Percentiles rank a stretch among this genome's conserved stretches.
Conservation (phyloP, 2,888 invertebrate genomes). For the Zaprionus obscuricornis region DNA sequence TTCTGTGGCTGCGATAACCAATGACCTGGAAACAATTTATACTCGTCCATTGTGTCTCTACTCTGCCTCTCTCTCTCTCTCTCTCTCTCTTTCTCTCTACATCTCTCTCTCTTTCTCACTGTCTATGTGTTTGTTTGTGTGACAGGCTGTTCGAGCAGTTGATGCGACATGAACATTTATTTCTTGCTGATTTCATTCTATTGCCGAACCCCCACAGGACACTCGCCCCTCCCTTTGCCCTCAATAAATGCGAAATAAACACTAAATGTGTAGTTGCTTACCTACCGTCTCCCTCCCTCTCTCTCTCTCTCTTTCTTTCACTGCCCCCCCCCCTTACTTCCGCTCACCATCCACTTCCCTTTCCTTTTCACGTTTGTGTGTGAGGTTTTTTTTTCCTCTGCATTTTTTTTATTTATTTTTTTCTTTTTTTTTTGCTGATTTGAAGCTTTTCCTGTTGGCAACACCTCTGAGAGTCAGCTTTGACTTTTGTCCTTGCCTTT, state of each 20-base stretch:
- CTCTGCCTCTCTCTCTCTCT: background rate
- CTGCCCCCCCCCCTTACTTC: background rate
- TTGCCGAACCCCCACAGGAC: conserved; percentile 26
- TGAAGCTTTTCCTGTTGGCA: conserved; percentile 74
- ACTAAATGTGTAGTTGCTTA: conserved; percentile 71
- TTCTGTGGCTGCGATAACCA: conserved; percentile 72
- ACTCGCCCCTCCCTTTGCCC: conserved; percentile 27
- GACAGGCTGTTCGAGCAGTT: conserved; percentile 51
- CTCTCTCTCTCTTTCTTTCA: background rate
- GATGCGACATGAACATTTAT: conserved; percentile 69
- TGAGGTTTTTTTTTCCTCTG: background rate
- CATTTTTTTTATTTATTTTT: background rate
- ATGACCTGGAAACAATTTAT: conserved; percentile 77
- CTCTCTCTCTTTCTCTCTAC: background rate
- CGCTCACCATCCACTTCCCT: background rate
- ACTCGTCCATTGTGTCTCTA: conserved; percentile 45
- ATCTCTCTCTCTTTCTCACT: background rate
- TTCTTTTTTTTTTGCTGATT: conserved; percentile 62
- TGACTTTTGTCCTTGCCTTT: conserved; percentile 71
- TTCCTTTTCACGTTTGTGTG: background rate
- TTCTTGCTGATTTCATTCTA: conserved; percentile 76
- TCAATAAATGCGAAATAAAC: conserved; percentile 77
- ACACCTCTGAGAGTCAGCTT: conserved; percentile 62
- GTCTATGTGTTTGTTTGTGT: background rate
- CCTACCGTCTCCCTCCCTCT: conserved; percentile 8